Percentiles rank a stretch among this genome's conserved stretches.
These are phyloP conservation scores for Balanococcus diminutus DNA, from an alignment of 2,888 invertebrate species.

Conservation along the genomic window DNA sequence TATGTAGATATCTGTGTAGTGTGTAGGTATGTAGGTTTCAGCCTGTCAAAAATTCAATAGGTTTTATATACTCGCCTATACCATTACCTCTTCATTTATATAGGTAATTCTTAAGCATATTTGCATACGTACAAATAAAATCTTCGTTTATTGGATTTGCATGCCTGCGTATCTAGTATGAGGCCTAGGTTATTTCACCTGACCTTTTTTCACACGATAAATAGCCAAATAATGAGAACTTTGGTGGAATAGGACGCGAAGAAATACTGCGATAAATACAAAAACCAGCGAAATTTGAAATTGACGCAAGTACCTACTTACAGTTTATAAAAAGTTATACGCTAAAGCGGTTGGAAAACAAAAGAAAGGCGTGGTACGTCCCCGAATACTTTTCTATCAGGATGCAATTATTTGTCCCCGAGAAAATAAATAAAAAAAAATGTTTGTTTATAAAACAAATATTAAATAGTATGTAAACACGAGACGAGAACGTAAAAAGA, in stretches of 20 bases:
- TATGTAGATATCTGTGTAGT: no score
- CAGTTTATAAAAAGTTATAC: neutral
- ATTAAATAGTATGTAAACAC: conserved; percentile 58
- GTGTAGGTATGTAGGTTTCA: no score
- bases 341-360: conserved; percentile 23
- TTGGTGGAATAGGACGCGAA: neutral
- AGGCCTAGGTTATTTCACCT: no score
- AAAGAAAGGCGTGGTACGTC: conserved; percentile 38
- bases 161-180: no score
- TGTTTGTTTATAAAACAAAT: conserved; percentile 58
- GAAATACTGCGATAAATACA: neutral
- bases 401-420: conserved; percentile 57
- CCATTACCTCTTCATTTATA: no score
- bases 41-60: no score
- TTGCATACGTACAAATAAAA: no score
- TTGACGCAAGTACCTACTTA: neutral
- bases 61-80: no score
- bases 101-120: no score
- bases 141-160: neutral
- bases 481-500: conserved; percentile 56
- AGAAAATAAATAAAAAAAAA: conserved; percentile 57
- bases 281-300: neutral
- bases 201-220: no score
- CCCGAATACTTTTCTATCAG: conserved; percentile 34
- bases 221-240: no score